Base-by-base conservation (phyloP, 2,113 vertebrate genomes). In the Physeter macrocephalus region DNA sequence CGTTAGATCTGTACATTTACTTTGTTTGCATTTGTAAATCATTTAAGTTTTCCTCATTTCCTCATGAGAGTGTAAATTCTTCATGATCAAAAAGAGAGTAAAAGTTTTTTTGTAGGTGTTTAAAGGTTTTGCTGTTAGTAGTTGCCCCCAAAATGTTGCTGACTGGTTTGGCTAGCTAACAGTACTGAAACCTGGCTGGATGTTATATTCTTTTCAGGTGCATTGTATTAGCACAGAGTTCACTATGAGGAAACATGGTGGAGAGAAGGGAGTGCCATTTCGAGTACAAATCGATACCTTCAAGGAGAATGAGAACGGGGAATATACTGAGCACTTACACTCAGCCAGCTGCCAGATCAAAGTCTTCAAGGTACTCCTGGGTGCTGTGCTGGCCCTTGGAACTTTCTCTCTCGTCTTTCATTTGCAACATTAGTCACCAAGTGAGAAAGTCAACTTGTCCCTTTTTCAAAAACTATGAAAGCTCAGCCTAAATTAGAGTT, bases 151-250 rank as follows among this genome's bases (percentile, higher is more conserved):
- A 59, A 69, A 41, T 29, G 46, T n/a, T 27, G 49, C 34, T 64
- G 59, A 11, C 59, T 43, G 66, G 21, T 64, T 66, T 87, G 57
- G 8, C 15, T 52, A 41, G 36, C n/a, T 23, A 4, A 43, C 18
- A 20, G 57, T 21, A 10, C 49, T 84, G 67, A 93, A 15, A 34
- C 27, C 21, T 23, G 43, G 61, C 31, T 27, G 43, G 61, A 1
- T 64, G 39, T 31, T 81, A 3, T 49, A 2, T 82, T 90, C 39
- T 46, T 69, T 95, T 15, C 92, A 99, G 99, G 99, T 99, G 74
- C 99, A 99, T 97, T 99, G 99, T 95, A 99, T 99, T 93, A 99
- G 99, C 99, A 99, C 99, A 13, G 99, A 99, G 98, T 99, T 99
- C 98, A 99, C 99, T 29, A 99, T 99, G 99, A 98, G 99, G 52